These are phyloP conservation scores for Colletes latitarsis DNA, from an alignment of 1,140 invertebrate species.

Conservation along the genomic window DNA sequence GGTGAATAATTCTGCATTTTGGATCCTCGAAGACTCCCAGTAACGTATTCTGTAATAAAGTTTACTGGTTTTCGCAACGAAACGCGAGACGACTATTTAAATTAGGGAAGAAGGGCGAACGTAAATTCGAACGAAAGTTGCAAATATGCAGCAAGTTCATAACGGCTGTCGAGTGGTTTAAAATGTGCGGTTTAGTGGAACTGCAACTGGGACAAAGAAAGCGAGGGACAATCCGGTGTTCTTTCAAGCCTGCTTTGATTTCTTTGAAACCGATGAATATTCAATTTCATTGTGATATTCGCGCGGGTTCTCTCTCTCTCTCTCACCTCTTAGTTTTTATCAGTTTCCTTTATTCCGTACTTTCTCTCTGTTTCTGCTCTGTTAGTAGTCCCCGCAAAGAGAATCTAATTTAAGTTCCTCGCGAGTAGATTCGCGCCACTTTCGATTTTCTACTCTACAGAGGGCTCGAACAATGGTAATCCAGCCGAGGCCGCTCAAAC, in stretches of 20 bases:
- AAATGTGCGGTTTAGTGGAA: neutral
- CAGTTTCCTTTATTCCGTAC: neutral
- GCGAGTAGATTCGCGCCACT: conserved; percentile 41
- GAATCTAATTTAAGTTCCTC: conserved; percentile 64
- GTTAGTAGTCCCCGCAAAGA: conserved; percentile 9
- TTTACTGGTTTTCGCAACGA: neutral
- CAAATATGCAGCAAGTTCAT: conserved; percentile 14
- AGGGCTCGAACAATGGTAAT: conserved; percentile 50
- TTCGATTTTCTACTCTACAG: conserved; percentile 56
- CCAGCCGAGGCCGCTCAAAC: conserved; percentile 25
- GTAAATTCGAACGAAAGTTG: neutral
- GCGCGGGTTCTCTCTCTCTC: neutral
- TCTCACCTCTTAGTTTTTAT: neutral
- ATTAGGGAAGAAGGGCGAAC: neutral
- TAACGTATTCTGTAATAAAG: no score
- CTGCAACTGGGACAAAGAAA: conserved; percentile 14
- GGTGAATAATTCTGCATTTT: no score
- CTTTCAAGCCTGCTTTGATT: conserved; percentile 35
- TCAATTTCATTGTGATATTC: conserved; percentile 34
- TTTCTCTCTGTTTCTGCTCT: conserved; percentile 1
- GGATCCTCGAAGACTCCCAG: no score
- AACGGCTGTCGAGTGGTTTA: neutral
- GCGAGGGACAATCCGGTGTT: conserved; percentile 18
- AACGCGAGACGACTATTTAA: conserved; percentile 5
- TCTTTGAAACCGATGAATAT: conserved; percentile 42